Evolutionary conservation across 2,888 invertebrate genomes (phyloP).

Genomic region (Perizoma affinitatum): DNA sequence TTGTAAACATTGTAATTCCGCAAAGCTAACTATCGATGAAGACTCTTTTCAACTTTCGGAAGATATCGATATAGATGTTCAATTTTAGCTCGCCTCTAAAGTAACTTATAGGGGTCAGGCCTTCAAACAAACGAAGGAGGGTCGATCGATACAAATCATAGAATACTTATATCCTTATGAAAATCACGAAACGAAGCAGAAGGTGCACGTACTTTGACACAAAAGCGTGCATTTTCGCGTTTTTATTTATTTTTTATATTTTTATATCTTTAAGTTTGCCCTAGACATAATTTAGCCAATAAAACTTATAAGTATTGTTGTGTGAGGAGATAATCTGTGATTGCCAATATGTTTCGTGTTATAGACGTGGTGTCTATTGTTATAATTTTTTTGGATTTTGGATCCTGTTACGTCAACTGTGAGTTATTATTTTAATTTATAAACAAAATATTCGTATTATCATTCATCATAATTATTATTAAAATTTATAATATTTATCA

Average conservation of each 20-base stretch:
- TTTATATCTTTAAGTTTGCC: constrained; percentile 41
- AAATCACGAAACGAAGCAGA: constrained; percentile 64
- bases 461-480: too few relatives aligned
- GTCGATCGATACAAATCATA: constrained; percentile 76
- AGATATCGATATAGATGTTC: constrained; percentile 37
- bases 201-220: constrained; percentile 59
- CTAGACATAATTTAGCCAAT: constrained; percentile 52
- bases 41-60: too few relatives aligned
- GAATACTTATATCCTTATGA: constrained; percentile 76
- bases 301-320: constrained; percentile 43
- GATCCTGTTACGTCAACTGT: constrained; percentile 72
- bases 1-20: too few relatives aligned
- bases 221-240: constrained; percentile 45
- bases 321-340: constrained; percentile 32
- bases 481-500: too few relatives aligned
- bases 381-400: constrained; percentile 52
- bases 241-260: constrained; percentile 30
- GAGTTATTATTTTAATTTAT: constrained; percentile 47
- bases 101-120: constrained; percentile 76
- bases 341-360: constrained; percentile 61
- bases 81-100: constrained; percentile 51
- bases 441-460: too few relatives aligned
- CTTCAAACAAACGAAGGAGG: constrained; percentile 71
- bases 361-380: constrained; percentile 43
- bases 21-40: too few relatives aligned